These are phyloP conservation scores for Ctenosaura bakeri DNA, from an alignment of 2,797 vertebrate species.

Conservation along the genomic window DNA sequence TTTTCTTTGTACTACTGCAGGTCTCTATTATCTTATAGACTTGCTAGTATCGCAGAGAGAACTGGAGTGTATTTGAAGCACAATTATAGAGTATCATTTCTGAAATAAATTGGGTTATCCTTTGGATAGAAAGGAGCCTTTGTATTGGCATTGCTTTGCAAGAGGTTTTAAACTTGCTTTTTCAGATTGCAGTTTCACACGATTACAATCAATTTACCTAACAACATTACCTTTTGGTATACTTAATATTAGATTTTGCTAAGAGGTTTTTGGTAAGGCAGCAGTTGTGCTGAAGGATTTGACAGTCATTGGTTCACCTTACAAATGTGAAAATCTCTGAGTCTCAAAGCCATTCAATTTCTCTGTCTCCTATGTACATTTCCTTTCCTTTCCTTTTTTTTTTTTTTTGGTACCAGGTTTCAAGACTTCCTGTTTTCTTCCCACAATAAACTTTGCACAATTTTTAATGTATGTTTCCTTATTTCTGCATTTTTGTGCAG, in stretches of 20 bases:
- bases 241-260: background rate
- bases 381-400: no score
- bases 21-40: background rate
- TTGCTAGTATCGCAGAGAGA: background rate
- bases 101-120: background rate
- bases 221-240: background rate
- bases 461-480: no score
- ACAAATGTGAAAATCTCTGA: no score
- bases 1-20: background rate
- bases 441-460: no score
- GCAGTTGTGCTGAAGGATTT: background rate
- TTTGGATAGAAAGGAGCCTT: background rate
- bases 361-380: no score
- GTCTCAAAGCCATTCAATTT: no score
- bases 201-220: background rate
- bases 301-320: background rate
- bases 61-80: background rate
- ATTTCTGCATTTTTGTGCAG: no score
- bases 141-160: background rate
- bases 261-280: background rate
- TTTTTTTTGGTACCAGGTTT: no score
- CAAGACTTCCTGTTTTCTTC: no score
- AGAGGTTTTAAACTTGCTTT: background rate
- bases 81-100: background rate
- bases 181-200: background rate